Evolutionary conservation across 2,888 invertebrate genomes (phyloP).

Genomic region (Dione vanillae): DNA sequence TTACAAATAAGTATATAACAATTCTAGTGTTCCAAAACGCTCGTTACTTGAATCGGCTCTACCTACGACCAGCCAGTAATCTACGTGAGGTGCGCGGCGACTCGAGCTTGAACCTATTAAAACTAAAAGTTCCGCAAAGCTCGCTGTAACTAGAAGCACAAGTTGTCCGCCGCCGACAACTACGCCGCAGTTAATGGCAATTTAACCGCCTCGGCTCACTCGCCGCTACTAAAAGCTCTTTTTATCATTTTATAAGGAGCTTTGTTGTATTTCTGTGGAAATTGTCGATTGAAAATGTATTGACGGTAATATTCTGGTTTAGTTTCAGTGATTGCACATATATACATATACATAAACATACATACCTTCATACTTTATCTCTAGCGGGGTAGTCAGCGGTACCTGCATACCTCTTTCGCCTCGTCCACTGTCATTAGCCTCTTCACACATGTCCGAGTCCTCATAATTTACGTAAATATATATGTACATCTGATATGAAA

Average conservation of each 20-base stretch:
- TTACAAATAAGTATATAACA: no score
- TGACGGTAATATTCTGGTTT: background rate
- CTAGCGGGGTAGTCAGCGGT: no score
- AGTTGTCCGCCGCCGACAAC: slow-evolving; percentile 6
- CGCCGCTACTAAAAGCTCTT: slow-evolving; percentile 3
- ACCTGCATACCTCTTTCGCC: no score
- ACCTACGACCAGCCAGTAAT: background rate
- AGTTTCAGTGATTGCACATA: no score
- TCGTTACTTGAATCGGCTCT: background rate
- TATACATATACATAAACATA: no score
- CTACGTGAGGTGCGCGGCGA: slow-evolving; percentile 13
- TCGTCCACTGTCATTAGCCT: no score
- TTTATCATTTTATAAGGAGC: background rate
- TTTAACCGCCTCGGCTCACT: slow-evolving; percentile 26
- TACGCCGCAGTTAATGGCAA: slow-evolving; percentile 23
- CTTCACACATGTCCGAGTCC: no score
- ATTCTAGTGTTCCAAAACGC: background rate
- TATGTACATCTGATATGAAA: no score
- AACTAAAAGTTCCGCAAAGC: slow-evolving; percentile 22
- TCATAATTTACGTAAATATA: no score
- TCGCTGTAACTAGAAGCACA: slow-evolving; percentile 19
- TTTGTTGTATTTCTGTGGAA: slow-evolving; percentile 6
- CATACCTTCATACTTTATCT: no score
- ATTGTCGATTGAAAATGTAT: background rate
- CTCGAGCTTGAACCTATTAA: slow-evolving; percentile 20